A percentile compares a stretch with the other conserved stretches of the same genome.
Conservation (phyloP, 2,797 vertebrate genomes). For the Centroberyx gerrardi region DNA sequence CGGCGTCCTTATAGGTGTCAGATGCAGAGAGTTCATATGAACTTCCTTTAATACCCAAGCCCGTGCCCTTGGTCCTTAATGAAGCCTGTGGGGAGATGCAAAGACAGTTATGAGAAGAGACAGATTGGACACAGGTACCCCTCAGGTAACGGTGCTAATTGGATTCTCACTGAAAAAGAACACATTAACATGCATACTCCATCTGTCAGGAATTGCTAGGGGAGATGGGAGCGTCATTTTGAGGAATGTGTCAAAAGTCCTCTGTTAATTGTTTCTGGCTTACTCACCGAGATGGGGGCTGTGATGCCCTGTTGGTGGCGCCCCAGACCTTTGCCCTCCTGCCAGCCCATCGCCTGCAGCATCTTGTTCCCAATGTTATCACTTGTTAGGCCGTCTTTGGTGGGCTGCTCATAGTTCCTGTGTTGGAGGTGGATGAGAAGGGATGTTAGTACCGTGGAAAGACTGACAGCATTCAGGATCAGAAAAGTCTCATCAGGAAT, state of each 20-base stretch:
- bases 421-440: neutral
- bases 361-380: slow-evolving; percentile 96
- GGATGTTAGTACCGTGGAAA: neutral
- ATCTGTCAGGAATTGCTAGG: slow-evolving; percentile 51
- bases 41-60: slow-evolving; percentile 93
- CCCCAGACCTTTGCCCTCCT: slow-evolving; percentile 92
- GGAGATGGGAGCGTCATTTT: neutral
- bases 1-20: slow-evolving; percentile 93
- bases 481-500: neutral
- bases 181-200: slow-evolving; percentile 21
- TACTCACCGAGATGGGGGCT: slow-evolving; percentile 89
- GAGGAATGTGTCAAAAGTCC: neutral
- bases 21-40: slow-evolving; percentile 91
- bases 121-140: slow-evolving; percentile 45
- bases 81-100: slow-evolving; percentile 86
- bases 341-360: slow-evolving; percentile 96
- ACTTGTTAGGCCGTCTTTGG: slow-evolving; percentile 92
- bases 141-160: slow-evolving; percentile 69
- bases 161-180: slow-evolving; percentile 24
- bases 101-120: slow-evolving; percentile 56
- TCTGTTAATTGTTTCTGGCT: neutral
- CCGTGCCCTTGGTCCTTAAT: slow-evolving; percentile 91
- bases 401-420: slow-evolving; percentile 95
- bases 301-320: slow-evolving; percentile 95
- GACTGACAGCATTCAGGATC: neutral